These are phyloP conservation scores for Hypsibius dujardini DNA, from an alignment of 1,140 invertebrate genomes.

Conservation along the genomic window DNA sequence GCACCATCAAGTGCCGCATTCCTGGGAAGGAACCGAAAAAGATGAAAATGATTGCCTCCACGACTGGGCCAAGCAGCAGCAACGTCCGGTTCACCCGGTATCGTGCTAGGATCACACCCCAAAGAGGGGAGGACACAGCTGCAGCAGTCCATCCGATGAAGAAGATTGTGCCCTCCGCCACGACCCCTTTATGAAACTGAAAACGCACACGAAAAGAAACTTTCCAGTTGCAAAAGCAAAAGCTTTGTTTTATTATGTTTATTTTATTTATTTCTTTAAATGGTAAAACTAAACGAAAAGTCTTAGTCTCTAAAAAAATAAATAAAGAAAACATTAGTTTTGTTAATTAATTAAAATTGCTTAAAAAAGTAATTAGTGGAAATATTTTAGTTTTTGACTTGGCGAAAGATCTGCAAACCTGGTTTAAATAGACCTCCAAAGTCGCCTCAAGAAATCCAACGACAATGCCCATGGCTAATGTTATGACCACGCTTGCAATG, in stretches of 20 bases:
- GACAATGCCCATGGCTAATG: background rate
- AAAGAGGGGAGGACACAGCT: background rate
- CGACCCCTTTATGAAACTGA: background rate
- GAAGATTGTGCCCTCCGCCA: background rate
- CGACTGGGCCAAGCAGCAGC: background rate
- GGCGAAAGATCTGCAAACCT: background rate
- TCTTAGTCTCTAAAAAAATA: too few relatives aligned
- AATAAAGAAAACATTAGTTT: too few relatives aligned
- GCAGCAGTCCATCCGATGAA: background rate
- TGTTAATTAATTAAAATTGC: too few relatives aligned
- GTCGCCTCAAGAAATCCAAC: slow-evolving; percentile 10
- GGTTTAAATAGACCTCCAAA: background rate
- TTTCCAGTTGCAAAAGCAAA: too few relatives aligned
- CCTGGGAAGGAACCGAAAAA: slow-evolving; percentile 13
- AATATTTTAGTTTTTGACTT: too few relatives aligned
- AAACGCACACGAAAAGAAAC: background rate
- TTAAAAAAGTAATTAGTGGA: too few relatives aligned
- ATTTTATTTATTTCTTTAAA: too few relatives aligned
- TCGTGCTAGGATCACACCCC: background rate
- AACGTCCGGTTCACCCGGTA: background rate
- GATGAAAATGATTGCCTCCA: slow-evolving; percentile 1
- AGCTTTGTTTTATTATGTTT: too few relatives aligned
- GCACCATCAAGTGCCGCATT: background rate
- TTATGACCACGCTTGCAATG: background rate
- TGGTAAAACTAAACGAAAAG: too few relatives aligned